Evolutionary conservation across 2,797 vertebrate species (phyloP).

Genomic region (Pterois miles): DNA sequence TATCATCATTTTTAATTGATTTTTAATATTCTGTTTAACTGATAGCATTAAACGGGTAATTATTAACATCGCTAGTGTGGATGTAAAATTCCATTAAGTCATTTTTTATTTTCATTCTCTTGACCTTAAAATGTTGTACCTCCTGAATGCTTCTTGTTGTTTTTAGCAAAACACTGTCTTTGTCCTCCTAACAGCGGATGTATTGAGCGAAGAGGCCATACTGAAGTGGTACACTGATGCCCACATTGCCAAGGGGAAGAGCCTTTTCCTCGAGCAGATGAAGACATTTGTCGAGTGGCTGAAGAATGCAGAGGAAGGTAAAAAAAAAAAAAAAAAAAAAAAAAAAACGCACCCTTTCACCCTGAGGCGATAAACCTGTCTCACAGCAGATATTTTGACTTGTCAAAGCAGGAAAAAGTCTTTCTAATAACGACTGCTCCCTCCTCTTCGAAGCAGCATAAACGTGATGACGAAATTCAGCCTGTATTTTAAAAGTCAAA

Average conservation of each 20-base stretch:
- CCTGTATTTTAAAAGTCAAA: not conserved
- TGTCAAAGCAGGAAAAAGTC: not conserved
- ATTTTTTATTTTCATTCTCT: too few relatives aligned
- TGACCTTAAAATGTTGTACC: too few relatives aligned
- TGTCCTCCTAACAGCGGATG: constrained; percentile 86
- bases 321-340: not conserved
- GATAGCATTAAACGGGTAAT: too few relatives aligned
- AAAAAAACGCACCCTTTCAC: too few relatives aligned
- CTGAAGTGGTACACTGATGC: constrained; percentile 96
- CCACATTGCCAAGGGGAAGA: constrained; percentile 93
- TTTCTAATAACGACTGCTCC: not conserved
- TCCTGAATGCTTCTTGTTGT: too few relatives aligned
- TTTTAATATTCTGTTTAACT: too few relatives aligned
- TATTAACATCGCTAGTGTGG: too few relatives aligned
- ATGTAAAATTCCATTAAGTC: too few relatives aligned
- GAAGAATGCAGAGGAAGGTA: constrained; percentile 97
- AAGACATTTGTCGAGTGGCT: constrained; percentile 99
- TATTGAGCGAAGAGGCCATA: constrained; percentile 96
- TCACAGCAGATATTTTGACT: not conserved
- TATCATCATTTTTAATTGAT: too few relatives aligned
- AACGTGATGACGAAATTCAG: not conserved
- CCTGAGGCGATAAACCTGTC: rapidly evolving
- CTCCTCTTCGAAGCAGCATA: not conserved
- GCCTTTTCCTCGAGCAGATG: constrained; percentile 97
- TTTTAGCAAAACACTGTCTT: too few relatives aligned